phyloP scores from a whole-genome alignment of 2,113 vertebrate species.

The Hoplias malabaricus region DNA sequence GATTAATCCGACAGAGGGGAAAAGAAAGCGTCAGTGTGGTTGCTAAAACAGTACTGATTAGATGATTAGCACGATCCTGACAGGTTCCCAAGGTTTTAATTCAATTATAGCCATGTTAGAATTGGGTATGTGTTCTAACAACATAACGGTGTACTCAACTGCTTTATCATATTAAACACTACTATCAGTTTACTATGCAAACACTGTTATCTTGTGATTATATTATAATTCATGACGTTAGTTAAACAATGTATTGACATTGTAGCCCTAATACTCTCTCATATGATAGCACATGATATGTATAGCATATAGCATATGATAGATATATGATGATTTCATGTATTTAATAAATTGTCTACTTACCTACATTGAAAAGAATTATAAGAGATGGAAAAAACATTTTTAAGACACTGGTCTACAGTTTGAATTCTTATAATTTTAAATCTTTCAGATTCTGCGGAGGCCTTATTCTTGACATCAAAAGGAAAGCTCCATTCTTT shows the following conservation, averaged over 20 bases:
- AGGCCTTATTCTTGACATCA: constrained; percentile 93
- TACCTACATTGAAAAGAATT: too few species aligned
- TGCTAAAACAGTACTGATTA: background rate
- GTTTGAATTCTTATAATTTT: background rate
- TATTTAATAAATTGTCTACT: too few species aligned
- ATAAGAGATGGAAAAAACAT: too few species aligned
- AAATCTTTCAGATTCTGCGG: constrained; percentile 84
- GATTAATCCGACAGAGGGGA: background rate
- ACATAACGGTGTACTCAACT: too few species aligned
- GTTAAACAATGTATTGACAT: background rate
- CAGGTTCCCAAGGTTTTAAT: background rate
- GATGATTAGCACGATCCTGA: background rate
- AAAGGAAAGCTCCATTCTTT: constrained; percentile 92
- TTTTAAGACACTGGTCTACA: background rate
- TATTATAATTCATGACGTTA: background rate
- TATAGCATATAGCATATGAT: too few species aligned
- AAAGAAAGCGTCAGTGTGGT: background rate
- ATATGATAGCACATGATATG: background rate
- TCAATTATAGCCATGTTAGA: background rate
- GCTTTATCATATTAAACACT: background rate
- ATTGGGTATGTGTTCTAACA: background rate
- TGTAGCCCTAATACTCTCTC: background rate
- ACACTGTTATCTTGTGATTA: constrained; percentile 4
- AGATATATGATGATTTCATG: too few species aligned
- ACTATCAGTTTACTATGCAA: background rate